Base-by-base conservation (phyloP, 1,140 invertebrate genomes). In the Homalodisca vitripennis region DNA sequence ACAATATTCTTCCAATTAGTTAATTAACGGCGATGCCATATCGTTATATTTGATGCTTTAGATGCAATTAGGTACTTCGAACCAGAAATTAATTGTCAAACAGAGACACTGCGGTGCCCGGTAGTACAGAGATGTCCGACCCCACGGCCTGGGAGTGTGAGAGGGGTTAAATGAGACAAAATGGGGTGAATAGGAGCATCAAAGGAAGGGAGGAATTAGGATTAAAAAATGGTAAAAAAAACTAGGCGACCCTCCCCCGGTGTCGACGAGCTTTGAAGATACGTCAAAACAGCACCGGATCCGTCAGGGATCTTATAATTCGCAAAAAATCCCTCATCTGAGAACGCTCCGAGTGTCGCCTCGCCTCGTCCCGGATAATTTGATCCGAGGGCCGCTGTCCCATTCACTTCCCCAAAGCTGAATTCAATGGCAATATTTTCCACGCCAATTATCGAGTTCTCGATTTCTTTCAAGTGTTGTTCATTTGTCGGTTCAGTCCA, bases 261-360 rank as follows among this genome's bases (percentile, higher is more conserved):
- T 3, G 48, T 51, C 48, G 48, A n/a, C n/a, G 48, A 26, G 55
- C 55, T 60, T 60, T 60, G 55, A 60, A 51, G 55, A 60, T 20
- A 66, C 41, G 63, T 66, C 63, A 66, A 66, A 66, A 66, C 63
- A 66, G 41, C 63, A 66, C 47, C 63, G 63, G 63, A 66, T 66
- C 17, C 63, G 41, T 17, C 32, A 66, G 63, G 63, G 63, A 46
- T 64, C 55, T 60, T 60, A 60, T 60, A 60, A 60, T 60, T 60
- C 55, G 55, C 55, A 60, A 60, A 60, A 60, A 60, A 30, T 27
- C 55, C 29, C 29, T 60, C 14, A 60, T 60, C 29, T 29, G 48
- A 22, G n/a, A 3, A 12, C 26, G 22, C 27, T 41, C 27, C 27
- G 48, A 53, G 48, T 22, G 1, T 60, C 55, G 12, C 12, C n/a